Evolutionary conservation across 2,797 vertebrate species (phyloP), one percentile per base, ranked within the genome.

Genomic region (Sandelia bainsii): DNA sequence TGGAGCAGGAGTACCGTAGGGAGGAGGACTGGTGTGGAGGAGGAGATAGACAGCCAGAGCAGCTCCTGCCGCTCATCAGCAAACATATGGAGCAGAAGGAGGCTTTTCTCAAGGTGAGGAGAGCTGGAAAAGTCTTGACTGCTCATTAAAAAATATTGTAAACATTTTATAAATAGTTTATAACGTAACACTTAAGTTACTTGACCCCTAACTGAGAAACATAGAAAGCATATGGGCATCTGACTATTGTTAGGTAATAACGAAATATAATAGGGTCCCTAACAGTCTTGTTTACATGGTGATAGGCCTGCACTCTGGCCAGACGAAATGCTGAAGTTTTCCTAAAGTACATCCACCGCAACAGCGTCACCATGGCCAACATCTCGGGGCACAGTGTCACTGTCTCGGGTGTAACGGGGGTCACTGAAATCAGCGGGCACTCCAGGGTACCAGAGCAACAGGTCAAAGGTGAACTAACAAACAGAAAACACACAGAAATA

Each of bases 41-140:
- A 1, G 91, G 89, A 13, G 91, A 91, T 0, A 8, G 96, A 0
- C 93, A 94, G n/a, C 87, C 88, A 0, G 91, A 92, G 69, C 90
- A 86, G 0, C 97, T 99, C 59, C 93, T 96, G 67, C 98, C 98
- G 1, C 95, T 99, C 81, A 96, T 99, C 91, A 98, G 93, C 93
- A 99, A 99, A 91, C 98, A 99, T 87, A 93, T 99, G 95, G 98
- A 99, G 80, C 98, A 99, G 92, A 99, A 99, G 83, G 98, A 99
- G 83, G 98, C 98, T 22, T 99, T 99, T 83, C 96, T 99, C 3
- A 99, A 99, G 97, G 98, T 92, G 64, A 71, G 56, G 5, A 29
- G 40, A 13, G 4, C 9, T 5, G 7, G n/a, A 3, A 23, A 34
- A 19, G 8, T 6, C n/a, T 65, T 14, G 8, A 6, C 7, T 42